Evolutionary conservation across 1,140 invertebrate species (phyloP), one percentile per base, ranked within the genome.

Genomic region (Lycorma delicatula): DNA sequence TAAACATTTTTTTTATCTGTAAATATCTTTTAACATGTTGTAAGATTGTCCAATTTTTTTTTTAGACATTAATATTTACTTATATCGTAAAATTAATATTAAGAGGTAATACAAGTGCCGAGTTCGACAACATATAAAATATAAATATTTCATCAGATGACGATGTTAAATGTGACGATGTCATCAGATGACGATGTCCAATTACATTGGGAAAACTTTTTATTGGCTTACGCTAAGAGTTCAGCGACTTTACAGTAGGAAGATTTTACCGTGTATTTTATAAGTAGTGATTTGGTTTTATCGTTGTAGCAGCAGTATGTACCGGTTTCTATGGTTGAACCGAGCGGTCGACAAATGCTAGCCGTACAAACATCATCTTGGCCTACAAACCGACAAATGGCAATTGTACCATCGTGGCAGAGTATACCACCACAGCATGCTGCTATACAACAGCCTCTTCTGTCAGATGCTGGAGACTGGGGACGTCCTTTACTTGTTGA

Each of bases 291-390:
- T 67, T 38, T 61, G 75, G 62, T 80, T 81, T 27, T 77, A 77
- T 46, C 77, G 77, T 1, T 54, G 29, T 81, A 83, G 63, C 88
- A 91, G 67, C 89, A 92, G 63, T 91, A 92, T 71, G 88, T 81
- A 11, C 89, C 89, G n/a, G 89, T 92, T 3, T 91, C 89, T n/a
- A 89, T 92, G 80, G 86, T 93, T 28, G 90, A 93, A 72, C 78
- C 77, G 38, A 74, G 70, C 57, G 82, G 83, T 4, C 75, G 82
- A 60, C 80, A 84, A 68, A 85, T 85, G 83, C 67, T 85, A 61
- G 84, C 85, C 11, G 84, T 89, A 11, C 84, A 88, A 72, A 84
- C 83, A n/a, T 85, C 86, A 44, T 69, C 70, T 18, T 91, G 88
- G 87, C 83, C 86, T 5, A 81, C 82, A 47, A 83, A 84, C 60